These are phyloP conservation scores for Lethenteron camtschaticum DNA, from an alignment of 2,113 vertebrate species.

Conservation along the genomic window DNA sequence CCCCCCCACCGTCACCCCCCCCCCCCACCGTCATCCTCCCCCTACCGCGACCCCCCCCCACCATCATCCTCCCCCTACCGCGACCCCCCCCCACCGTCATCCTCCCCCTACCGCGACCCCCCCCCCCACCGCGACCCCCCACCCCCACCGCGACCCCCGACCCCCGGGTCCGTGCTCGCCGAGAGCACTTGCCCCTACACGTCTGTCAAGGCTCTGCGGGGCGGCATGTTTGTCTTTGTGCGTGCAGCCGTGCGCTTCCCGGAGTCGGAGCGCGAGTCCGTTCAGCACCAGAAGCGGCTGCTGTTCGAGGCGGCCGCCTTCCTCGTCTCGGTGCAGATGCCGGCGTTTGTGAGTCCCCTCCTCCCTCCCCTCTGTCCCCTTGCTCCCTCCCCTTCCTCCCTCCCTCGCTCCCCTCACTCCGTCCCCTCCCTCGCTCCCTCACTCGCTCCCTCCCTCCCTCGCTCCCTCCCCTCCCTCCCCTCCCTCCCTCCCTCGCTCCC, in stretches of 20 bases:
- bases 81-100: too few species aligned
- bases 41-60: too few species aligned
- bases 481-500: background rate
- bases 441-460: background rate
- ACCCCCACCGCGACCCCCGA: too few species aligned
- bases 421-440: background rate
- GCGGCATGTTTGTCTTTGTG: too few species aligned
- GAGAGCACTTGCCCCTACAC: too few species aligned
- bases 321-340: conserved; percentile 76
- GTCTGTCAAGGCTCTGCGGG: background rate
- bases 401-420: background rate
- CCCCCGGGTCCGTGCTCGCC: too few species aligned
- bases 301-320: conserved; percentile 76
- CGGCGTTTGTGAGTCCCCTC: conserved; percentile 49
- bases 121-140: too few species aligned
- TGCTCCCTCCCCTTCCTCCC: background rate
- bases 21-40: too few species aligned
- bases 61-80: too few species aligned
- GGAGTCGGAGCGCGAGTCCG: conserved; percentile 44
- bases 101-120: too few species aligned
- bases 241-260: conserved; percentile 65
- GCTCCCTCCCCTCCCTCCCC: background rate
- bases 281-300: conserved; percentile 81
- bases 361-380: background rate
- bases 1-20: too few species aligned